phyloP scores from a whole-genome alignment of 92 coral and sea anemone species.

The Diadumene lineata region DNA sequence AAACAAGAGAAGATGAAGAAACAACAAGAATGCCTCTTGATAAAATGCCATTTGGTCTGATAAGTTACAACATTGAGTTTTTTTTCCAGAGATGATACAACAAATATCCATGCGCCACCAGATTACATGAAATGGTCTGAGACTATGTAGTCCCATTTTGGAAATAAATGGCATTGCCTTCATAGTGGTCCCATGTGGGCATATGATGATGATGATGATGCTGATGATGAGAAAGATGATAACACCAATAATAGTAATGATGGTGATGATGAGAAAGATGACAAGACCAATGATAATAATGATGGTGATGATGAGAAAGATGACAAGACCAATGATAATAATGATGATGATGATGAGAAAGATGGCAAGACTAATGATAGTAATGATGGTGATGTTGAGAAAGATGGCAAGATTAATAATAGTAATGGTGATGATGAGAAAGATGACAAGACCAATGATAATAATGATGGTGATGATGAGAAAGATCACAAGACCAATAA shows the following conservation, averaged over 20 bases:
- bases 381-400: no score
- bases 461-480: no score
- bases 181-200: not conserved
- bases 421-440: not conserved
- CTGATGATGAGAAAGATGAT: not conserved
- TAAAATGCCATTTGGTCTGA: not conserved
- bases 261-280: no score
- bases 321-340: not conserved
- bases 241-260: not conserved
- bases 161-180: not conserved
- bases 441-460: no score
- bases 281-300: no score
- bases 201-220: not conserved
- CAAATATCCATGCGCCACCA: not conserved
- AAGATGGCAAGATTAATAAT: no score
- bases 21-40: not conserved
- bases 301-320: no score
- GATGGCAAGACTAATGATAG: no score
- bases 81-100: not conserved
- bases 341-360: not conserved
- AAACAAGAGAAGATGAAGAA: not conserved
- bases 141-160: not conserved
- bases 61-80: not conserved
- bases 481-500: no score
- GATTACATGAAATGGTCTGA: not conserved